phyloP scores from a whole-genome alignment of 2,888 invertebrate species.

The Cheilosia pagana region DNA sequence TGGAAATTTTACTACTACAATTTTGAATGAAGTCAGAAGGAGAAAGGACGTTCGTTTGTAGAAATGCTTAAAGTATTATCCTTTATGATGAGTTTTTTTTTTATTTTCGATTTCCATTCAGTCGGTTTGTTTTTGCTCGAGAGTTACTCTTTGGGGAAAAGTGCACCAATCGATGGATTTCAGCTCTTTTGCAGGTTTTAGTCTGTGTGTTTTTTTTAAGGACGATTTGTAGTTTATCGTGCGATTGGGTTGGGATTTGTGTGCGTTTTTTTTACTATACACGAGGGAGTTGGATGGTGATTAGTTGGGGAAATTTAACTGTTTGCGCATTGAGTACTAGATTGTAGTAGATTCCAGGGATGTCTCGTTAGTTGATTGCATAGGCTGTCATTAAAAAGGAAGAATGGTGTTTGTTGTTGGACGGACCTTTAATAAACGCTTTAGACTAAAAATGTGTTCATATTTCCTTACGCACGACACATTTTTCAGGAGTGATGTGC shows the following conservation, averaged over 20 bases:
- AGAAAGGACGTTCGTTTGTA: conserved; percentile 70
- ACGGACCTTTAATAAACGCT: too few relatives aligned
- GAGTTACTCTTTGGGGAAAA: conserved; percentile 71
- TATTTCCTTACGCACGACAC: too few relatives aligned
- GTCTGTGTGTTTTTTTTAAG: conserved; percentile 28
- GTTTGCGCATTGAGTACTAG: conserved; percentile 31
- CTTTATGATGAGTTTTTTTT: conserved; percentile 61
- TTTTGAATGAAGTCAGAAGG: conserved; percentile 35
- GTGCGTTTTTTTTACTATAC: neutral
- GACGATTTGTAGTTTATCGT: conserved; percentile 60
- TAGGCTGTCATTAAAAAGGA: neutral
- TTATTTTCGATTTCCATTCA: neutral
- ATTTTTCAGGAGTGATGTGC: too few relatives aligned
- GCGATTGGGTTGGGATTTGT: conserved; percentile 58
- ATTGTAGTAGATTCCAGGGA: too few relatives aligned
- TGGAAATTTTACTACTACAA: conserved; percentile 55
- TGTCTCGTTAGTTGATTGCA: conserved; percentile 1
- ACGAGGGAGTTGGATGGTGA: conserved; percentile 34
- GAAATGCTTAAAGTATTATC: conserved; percentile 74
- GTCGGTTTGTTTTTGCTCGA: conserved; percentile 13
- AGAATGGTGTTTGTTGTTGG: too few relatives aligned
- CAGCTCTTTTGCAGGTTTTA: conserved; percentile 29
- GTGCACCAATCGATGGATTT: conserved; percentile 68
- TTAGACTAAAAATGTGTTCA: too few relatives aligned
- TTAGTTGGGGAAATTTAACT: conserved; percentile 43